phyloP scores from a whole-genome alignment of 2,113 vertebrate genomes.

The Phalacrocorax aristotelis region DNA sequence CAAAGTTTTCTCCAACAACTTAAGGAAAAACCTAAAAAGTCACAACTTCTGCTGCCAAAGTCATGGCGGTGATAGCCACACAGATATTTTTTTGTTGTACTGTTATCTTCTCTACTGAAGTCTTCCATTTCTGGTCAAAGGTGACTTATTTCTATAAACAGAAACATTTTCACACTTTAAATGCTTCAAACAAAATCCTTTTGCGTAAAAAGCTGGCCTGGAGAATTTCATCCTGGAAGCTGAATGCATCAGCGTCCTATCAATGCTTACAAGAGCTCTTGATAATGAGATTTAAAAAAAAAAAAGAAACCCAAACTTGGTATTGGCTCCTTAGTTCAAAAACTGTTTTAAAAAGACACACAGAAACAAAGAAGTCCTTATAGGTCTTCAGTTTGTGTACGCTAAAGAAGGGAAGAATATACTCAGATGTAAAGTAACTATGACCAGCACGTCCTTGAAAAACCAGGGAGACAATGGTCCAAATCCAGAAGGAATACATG shows the following conservation, averaged over 20 bases:
- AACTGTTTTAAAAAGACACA: not conserved
- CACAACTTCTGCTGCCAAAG: not conserved
- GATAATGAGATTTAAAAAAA: not conserved
- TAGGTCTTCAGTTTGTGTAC: not conserved
- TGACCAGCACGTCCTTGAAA: not conserved
- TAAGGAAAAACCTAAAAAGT: not conserved
- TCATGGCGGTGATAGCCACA: not conserved
- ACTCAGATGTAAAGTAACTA: not conserved
- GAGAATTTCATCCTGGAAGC: not conserved
- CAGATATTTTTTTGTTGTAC: not conserved
- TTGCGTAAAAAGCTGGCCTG: not conserved
- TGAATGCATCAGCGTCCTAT: not conserved
- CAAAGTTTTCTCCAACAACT: not conserved
- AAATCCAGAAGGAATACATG: not conserved
- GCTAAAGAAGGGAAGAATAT: not conserved
- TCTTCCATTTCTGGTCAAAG: conserved; percentile 43
- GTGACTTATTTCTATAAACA: conserved; percentile 38
- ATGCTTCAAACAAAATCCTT: conserved; percentile 1
- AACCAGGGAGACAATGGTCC: not conserved
- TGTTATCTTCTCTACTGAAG: not conserved
- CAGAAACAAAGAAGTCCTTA: not conserved
- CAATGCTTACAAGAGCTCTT: not conserved
- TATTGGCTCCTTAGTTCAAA: not conserved
- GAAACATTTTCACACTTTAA: conserved; percentile 63
- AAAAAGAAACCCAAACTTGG: not conserved